Conservation (phyloP, 2,113 vertebrate species). For the Ardeotis arabs region DNA sequence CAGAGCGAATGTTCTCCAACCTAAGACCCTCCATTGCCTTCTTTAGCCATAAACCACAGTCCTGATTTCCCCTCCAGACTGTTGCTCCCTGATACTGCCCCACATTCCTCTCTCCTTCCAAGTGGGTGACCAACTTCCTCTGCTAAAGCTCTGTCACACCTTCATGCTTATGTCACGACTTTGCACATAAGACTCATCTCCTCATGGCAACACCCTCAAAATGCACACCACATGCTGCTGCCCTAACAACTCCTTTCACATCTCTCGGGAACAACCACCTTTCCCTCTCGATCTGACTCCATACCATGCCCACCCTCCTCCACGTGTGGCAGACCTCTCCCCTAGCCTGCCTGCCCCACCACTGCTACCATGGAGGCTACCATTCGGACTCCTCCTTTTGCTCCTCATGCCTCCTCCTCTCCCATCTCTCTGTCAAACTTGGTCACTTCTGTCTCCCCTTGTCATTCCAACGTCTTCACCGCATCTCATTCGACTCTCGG, state of each 20-base stretch:
- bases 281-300: neutral
- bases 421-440: neutral
- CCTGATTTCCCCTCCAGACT: neutral
- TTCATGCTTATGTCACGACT: neutral
- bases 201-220: neutral
- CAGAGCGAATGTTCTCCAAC: neutral
- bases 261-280: neutral
- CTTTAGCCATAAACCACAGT: neutral
- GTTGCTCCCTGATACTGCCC: neutral
- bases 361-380: neutral
- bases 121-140: neutral
- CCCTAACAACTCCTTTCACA: neutral
- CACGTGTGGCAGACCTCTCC: fast-evolving
- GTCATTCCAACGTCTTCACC: fast-evolving
- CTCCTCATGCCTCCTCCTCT: neutral
- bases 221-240: neutral
- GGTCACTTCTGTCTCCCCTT: neutral
- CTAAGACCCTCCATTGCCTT: neutral
- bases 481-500: fast-evolving
- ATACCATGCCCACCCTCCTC: neutral
- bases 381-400: neutral
- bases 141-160: neutral
- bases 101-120: neutral
- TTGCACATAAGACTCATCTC: neutral
- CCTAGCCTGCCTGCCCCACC: neutral